These are phyloP conservation scores for Acanthurus tractus DNA, from an alignment of 2,797 vertebrate genomes.

Conservation along the genomic window DNA sequence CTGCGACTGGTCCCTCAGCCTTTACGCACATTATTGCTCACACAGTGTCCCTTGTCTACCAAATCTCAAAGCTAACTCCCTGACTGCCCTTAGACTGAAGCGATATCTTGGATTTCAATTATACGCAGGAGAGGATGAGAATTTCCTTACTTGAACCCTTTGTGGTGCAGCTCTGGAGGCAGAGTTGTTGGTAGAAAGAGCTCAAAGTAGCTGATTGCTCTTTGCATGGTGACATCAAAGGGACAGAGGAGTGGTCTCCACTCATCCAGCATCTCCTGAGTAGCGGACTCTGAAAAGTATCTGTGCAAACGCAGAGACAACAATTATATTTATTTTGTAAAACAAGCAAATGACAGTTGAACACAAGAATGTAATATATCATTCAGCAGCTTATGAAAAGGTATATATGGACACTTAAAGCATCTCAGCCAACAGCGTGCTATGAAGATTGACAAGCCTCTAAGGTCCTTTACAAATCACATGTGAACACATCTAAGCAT, in stretches of 20 bases:
- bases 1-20: constrained; percentile 7
- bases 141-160: constrained; percentile 92
- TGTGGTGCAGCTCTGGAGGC: constrained; percentile 94
- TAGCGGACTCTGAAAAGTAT: constrained; percentile 93
- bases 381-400: constrained; percentile 21
- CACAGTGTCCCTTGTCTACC: background rate
- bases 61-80: background rate
- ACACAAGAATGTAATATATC: background rate
- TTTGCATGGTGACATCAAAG: constrained; percentile 98
- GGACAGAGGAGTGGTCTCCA: constrained; percentile 98
- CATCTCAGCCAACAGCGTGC: constrained; percentile 28
- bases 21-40: constrained; percentile 11
- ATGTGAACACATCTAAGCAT: constrained; percentile 17
- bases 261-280: constrained; percentile 96
- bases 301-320: constrained; percentile 74
- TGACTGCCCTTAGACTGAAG: constrained; percentile 5
- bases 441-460: constrained; percentile 47
- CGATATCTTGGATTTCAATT: background rate
- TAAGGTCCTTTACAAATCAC: constrained; percentile 36
- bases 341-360: background rate
- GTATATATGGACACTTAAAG: constrained; percentile 26
- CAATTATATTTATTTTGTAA: background rate
- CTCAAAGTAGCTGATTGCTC: constrained; percentile 96
- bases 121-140: background rate
- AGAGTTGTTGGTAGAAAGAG: constrained; percentile 96